These are phyloP conservation scores for Guaruba guarouba DNA, from an alignment of 2,113 vertebrate genomes.

Conservation along the genomic window DNA sequence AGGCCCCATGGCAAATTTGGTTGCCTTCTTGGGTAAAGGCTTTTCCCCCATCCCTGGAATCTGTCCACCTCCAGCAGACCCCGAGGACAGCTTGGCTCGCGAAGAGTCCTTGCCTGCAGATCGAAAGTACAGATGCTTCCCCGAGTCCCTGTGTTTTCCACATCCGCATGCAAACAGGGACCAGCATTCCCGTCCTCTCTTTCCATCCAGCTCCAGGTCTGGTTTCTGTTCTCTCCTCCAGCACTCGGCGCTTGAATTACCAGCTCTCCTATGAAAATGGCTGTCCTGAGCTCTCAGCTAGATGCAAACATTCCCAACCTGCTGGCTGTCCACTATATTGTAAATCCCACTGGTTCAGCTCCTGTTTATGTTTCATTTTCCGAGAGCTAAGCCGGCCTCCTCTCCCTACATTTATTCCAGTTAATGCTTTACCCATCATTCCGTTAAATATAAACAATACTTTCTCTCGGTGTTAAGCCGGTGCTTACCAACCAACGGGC, in stretches of 20 bases:
- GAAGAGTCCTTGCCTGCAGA: background rate
- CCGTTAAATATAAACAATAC: background rate
- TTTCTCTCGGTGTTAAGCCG: background rate
- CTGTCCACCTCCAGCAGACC: background rate
- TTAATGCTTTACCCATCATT: background rate
- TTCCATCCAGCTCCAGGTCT: background rate
- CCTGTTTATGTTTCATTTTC: background rate
- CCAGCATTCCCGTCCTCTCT: accelerated
- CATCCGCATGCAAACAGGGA: accelerated
- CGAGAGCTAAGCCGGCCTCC: accelerated
- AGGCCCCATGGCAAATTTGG: accelerated
- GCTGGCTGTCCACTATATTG: background rate
- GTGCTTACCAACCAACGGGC: background rate
- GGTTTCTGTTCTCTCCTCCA: background rate
- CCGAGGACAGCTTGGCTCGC: accelerated
- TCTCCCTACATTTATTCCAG: background rate
- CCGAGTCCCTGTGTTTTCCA: background rate
- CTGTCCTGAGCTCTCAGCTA: background rate
- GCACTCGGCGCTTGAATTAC: background rate
- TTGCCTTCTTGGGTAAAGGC: accelerated
- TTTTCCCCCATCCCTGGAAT: background rate
- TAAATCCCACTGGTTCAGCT: background rate
- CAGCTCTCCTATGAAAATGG: accelerated
- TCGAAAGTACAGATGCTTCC: background rate
- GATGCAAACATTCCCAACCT: background rate